Conservation (phyloP, 2,888 invertebrate species). For the Blomia tropicalis region DNA sequence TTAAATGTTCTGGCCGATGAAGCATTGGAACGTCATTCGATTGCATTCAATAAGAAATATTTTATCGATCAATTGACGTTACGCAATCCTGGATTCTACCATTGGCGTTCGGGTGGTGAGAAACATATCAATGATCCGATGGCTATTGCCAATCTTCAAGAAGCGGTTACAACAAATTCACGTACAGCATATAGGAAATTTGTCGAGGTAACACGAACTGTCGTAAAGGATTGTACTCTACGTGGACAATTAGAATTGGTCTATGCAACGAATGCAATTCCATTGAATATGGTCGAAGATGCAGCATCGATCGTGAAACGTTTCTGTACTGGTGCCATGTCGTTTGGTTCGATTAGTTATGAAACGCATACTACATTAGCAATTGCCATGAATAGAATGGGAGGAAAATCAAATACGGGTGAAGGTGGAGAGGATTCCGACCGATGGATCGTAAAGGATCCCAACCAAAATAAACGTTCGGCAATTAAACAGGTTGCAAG, state of each 20-base stretch:
- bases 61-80: conserved; percentile 56
- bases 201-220: conserved; percentile 69
- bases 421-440: conserved; percentile 67
- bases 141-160: conserved; percentile 61
- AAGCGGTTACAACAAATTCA: conserved; percentile 68
- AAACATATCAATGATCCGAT: conserved; percentile 92
- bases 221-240: conserved; percentile 66
- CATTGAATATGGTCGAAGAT: conserved; percentile 73
- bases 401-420: conserved; percentile 96
- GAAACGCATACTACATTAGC: conserved; percentile 92
- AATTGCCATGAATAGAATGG: conserved; percentile 89
- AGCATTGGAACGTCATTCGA: conserved; percentile 59
- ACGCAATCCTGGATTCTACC: conserved; percentile 78
- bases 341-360: conserved; percentile 74
- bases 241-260: conserved; percentile 82
- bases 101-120: conserved; percentile 94
- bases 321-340: conserved; percentile 87
- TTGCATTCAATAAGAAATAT: conserved; percentile 50
- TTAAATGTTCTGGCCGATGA: conserved; percentile 75
- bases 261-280: conserved; percentile 56
- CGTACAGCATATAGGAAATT: conserved; percentile 63
- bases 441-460: conserved; percentile 59
- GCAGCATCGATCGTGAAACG: conserved; percentile 88
- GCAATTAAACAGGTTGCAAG: conserved; percentile 98
- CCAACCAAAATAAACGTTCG: conserved; percentile 65